Evolutionary conservation across 2,113 vertebrate genomes (phyloP).

Genomic region (Rhinopithecus roxellana): DNA sequence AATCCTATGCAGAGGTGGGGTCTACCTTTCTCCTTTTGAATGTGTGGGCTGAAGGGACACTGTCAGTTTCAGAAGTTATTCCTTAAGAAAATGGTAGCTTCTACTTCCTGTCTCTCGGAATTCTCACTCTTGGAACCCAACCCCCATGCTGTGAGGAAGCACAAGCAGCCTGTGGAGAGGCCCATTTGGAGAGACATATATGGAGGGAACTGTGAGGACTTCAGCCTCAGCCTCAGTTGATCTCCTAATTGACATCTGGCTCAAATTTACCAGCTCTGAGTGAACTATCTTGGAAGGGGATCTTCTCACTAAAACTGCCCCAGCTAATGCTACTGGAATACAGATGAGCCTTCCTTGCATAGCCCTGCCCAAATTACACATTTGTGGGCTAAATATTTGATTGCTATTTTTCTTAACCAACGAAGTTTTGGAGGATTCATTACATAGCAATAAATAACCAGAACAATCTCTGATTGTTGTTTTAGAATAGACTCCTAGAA

Average conservation of each 20-base stretch:
- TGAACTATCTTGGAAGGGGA: neutral
- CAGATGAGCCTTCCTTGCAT: neutral
- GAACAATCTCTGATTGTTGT: neutral
- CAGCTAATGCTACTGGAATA: neutral
- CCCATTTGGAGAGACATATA: accelerated
- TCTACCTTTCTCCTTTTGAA: neutral
- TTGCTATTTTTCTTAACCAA: neutral
- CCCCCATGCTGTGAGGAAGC: neutral
- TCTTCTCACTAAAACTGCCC: neutral
- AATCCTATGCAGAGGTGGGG: neutral
- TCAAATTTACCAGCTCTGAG: neutral
- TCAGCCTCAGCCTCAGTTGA: neutral
- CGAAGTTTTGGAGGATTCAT: neutral
- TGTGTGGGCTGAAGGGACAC: neutral
- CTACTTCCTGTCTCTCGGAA: neutral
- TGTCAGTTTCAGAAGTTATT: neutral
- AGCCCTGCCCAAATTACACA: neutral
- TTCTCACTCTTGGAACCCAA: neutral
- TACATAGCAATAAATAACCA: neutral
- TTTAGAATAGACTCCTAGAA: neutral
- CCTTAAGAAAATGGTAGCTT: neutral
- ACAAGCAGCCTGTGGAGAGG: neutral
- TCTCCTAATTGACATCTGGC: neutral
- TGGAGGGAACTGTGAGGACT: neutral
- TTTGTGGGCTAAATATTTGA: neutral